Evolutionary conservation across 2,888 invertebrate species (phyloP), one percentile per base, ranked within the genome.

Genomic region (Emesis russula): DNA sequence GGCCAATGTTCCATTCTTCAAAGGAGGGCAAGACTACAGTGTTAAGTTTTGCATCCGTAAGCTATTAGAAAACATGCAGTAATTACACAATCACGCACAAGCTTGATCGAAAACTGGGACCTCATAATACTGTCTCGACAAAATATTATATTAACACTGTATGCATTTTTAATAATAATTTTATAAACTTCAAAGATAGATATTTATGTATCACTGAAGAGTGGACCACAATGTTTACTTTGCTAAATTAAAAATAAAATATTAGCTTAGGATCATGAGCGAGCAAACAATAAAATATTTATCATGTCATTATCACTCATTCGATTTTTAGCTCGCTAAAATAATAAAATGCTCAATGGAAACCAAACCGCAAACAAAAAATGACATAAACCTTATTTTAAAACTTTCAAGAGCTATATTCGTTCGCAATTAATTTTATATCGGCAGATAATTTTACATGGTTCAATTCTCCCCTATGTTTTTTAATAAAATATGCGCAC

Each of bases 401-500:
- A 38, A 31, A 31, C 18, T 3, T 4, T 53, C 86, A 92, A 53
- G 77, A 58, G n/a, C 80, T 77, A 86, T 86, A 84, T 87, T 90
- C 11, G 25, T 71, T 76, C 77, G 76, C 70, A 84, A 58, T 73
- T 15, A 44, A 63, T 79, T 74, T 70, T 70, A 25, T 63, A 68
- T 15, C 66, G 11, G 41, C 77, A 70, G 71, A 80, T 71, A 85
- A 86, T 81, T 82, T 85, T 92, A 85, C 87, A 93, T 92, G 95
- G 89, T 94, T 88, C 87, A 95, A 87, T 85, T 77, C 94, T 95
- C 97, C 97, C 97, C 96, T 96, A 96, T 97, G 97, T 98, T 98
- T 98, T 97, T 97, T 97, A 97, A 97, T 97, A 97, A 98, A 98
- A 97, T 97, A 97, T 97, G 96, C 96, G 96, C 95, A 96, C 94